Evolutionary conservation across 2,113 vertebrate species (phyloP), one percentile per base, ranked within the genome.

Genomic region (Macquaria australasica): DNA sequence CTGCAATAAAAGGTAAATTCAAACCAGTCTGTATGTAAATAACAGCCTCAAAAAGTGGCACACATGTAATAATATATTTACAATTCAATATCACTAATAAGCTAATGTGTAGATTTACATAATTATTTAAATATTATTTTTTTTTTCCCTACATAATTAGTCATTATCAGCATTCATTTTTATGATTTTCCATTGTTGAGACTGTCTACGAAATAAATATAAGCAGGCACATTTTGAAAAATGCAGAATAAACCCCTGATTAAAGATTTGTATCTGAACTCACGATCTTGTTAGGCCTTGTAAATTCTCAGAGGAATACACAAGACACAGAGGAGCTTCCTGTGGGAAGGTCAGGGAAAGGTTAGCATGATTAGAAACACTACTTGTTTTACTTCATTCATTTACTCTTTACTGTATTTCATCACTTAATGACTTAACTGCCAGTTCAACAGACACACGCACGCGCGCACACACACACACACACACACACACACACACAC

Each of bases 321-420:
- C 18, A 12, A 45, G 15, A 48, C 45, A 56, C 55, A 71, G 80
- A 45, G 51, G 51, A 45, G 60, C 31, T 39, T 48, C 55, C 55
- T 74, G 60, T 20, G 39, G 23, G 59, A 73, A 68, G 72, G 62
- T 63, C 53, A 66, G 79, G 39, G 34, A 55, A 79, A 69, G 72
- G 67, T 81, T 31, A 23, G 73, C 3, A 4, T 14, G 39, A 76
- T 51, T 56, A 62, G 48, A 73, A 77, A 37, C 75, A 18, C 16
- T 1, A 12, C 11, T 34, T 16, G 2, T 8, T 72, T 48, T 8
- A 2, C 11, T 37, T 23, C 11, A 4, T 51, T 39, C 16, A 34
- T 25, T 18, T 21, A 25, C 3, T n/a, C 50, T 80, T 39, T 16
- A 28, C 8, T 9, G 23, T 41, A 58, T 87, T 25, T 58, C 12